Evolutionary conservation across 1,140 invertebrate genomes (phyloP).

Genomic region (Lamellibrachia luymesi): DNA sequence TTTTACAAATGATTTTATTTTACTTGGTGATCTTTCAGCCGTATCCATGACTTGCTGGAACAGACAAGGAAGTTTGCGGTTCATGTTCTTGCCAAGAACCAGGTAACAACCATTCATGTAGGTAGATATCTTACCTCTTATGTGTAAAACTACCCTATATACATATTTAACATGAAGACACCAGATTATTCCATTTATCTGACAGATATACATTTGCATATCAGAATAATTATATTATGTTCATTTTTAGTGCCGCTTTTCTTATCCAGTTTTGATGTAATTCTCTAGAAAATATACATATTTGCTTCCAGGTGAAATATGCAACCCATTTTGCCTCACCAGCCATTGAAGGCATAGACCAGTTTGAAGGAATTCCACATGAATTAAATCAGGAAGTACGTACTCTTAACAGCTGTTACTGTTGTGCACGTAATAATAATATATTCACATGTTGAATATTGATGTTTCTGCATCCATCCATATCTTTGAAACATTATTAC

Average conservation of each 20-base stretch:
- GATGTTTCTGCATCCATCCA: too few relatives aligned
- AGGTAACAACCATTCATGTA: slow-evolving; percentile 36
- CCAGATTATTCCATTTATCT: background rate
- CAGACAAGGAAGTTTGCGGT: slow-evolving; percentile 48
- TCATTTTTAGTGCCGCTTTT: background rate
- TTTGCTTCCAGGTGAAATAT: slow-evolving; percentile 37
- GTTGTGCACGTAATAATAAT: too few relatives aligned
- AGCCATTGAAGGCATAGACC: slow-evolving; percentile 36
- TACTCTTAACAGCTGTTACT: background rate
- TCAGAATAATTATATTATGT: background rate
- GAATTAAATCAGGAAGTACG: slow-evolving; percentile 41
- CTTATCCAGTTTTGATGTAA: slow-evolving; percentile 1
- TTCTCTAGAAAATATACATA: background rate
- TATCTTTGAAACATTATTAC: too few relatives aligned
- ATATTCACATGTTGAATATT: too few relatives aligned
- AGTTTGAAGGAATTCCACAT: slow-evolving; percentile 46
- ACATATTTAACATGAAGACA: background rate
- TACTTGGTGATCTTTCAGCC: slow-evolving; percentile 37
- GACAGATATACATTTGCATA: background rate
- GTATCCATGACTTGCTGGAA: slow-evolving; percentile 45
- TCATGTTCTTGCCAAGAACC: slow-evolving; percentile 47
- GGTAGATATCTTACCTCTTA: background rate
- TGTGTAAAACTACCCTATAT: background rate
- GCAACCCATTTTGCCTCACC: slow-evolving; percentile 47
- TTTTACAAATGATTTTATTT: too few relatives aligned